Base-by-base conservation (phyloP, 2,113 vertebrate genomes). In the Platysteira castanea region DNA sequence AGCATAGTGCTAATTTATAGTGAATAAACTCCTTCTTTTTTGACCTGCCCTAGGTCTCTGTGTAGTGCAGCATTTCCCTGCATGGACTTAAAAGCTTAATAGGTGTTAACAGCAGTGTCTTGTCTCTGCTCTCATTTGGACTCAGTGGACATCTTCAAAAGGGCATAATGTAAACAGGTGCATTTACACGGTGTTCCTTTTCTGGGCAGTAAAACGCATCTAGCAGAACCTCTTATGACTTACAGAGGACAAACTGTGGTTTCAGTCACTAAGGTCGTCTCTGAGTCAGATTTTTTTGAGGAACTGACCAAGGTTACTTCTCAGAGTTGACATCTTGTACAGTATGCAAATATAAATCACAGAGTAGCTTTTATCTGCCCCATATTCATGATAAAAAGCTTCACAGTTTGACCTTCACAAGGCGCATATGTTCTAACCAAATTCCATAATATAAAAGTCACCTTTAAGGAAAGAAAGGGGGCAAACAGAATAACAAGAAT, bases 311-410 rank as follows among this genome's bases (percentile, higher is more conserved):
- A 86, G 23, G 54, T 89, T 89, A 69, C 49, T 73, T 84, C 79
- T 82, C 64, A 75, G 17, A 85, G 11, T 73, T 92, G 82, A 75
- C 50, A 84, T 96, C 7, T 85, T 39, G 13, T 90, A 78, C 13
- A 77, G 39, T 31, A 68, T 74, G 90, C 52, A 92, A 47, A 83
- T 56, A 77, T 84, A 96, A 94, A 92, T 94, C 64, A 93, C 8
- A 18, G 33, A 27, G 8, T 71, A 84, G 69, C 56, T 95, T 94
- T 97, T 89, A 84, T 83, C 64, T 95, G 61, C 27, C 41, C 88
- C 49, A 50, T 53, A 84, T 93, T 84, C 27, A 59, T 68, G 22
- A 80, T 75, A 47, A 96, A 96, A 97, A 89, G 79, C 28, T 76
- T 54, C 91, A 37, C 11, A 23, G 13, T 94, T 68, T 96, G 65